phyloP scores from a whole-genome alignment of 2,797 vertebrate species.

The Semotilus atromaculatus region DNA sequence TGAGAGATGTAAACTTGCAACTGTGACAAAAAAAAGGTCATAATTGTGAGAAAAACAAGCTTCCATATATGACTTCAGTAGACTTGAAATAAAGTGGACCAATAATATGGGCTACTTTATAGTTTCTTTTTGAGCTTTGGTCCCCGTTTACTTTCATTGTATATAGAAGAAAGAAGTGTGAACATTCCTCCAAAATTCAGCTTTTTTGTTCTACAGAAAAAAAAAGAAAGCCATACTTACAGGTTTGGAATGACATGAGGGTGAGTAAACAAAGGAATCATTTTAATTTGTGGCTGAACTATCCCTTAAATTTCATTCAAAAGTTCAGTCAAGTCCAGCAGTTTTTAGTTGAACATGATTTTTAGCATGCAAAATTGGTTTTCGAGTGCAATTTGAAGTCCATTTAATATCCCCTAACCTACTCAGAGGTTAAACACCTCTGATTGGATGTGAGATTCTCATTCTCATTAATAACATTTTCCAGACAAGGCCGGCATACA shows the following conservation, averaged over 20 bases:
- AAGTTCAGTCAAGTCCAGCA: conserved; percentile 10
- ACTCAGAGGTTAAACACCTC: conserved; percentile 3
- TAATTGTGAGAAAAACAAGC: too few relatives aligned
- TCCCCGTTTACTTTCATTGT: background rate
- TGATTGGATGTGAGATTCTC: conserved; percentile 43
- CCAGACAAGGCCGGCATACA: conserved; percentile 2
- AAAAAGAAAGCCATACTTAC: background rate
- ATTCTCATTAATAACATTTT: conserved; percentile 24
- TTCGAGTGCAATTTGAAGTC: background rate
- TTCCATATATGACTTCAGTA: background rate
- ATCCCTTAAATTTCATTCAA: background rate
- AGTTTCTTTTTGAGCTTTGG: background rate
- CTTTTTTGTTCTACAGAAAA: background rate
- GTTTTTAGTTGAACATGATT: conserved; percentile 7
- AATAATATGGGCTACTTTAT: background rate
- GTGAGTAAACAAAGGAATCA: background rate
- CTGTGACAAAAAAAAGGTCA: too few relatives aligned
- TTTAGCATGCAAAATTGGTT: conserved; percentile 18
- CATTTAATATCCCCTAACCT: conserved; percentile 8
- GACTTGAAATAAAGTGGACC: background rate
- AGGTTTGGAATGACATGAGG: background rate
- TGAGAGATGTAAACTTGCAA: too few relatives aligned
- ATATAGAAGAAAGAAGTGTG: background rate
- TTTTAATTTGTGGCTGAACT: background rate
- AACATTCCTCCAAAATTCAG: background rate